Percentiles rank a stretch among this genome's conserved stretches.
phyloP scores from a whole-genome alignment of 2,113 vertebrate species.

The Ancistrus triradiatus region DNA sequence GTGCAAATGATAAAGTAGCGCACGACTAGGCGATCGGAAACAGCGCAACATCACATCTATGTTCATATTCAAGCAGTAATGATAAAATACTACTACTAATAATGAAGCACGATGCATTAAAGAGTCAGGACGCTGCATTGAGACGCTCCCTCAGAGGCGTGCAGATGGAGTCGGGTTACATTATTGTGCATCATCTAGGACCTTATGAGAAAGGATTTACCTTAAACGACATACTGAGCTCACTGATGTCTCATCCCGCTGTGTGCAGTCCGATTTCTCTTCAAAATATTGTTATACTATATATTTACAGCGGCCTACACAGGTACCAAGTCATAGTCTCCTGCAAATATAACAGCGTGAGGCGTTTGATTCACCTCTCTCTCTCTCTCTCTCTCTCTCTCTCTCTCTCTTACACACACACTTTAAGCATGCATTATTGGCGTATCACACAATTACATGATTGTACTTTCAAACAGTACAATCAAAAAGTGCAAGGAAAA shows the following conservation, averaged over 20 bases:
- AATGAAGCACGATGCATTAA: no score
- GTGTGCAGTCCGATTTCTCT: not conserved
- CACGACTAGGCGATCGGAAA: no score
- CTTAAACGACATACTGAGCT: constrained; percentile 72
- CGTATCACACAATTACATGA: no score
- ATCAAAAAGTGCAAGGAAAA: no score
- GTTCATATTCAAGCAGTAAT: no score
- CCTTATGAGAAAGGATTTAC: constrained; percentile 50
- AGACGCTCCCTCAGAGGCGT: not conserved
- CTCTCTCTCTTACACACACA: not conserved
- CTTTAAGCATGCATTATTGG: no score
- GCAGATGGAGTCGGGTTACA: not conserved
- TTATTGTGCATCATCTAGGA: no score
- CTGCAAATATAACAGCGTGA: not conserved
- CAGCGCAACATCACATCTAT: no score
- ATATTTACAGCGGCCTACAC: constrained; percentile 1
- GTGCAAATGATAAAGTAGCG: not conserved
- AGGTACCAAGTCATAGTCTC: not conserved
- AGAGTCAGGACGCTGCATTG: no score
- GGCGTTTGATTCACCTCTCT: constrained; percentile 10
- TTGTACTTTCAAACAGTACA: no score
- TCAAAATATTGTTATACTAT: not conserved
- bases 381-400: constrained; percentile 1
- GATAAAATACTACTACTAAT: no score
- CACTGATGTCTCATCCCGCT: constrained; percentile 60